phyloP scores from a whole-genome alignment of 2,113 vertebrate species.

The Boleophthalmus pectinirostris region DNA sequence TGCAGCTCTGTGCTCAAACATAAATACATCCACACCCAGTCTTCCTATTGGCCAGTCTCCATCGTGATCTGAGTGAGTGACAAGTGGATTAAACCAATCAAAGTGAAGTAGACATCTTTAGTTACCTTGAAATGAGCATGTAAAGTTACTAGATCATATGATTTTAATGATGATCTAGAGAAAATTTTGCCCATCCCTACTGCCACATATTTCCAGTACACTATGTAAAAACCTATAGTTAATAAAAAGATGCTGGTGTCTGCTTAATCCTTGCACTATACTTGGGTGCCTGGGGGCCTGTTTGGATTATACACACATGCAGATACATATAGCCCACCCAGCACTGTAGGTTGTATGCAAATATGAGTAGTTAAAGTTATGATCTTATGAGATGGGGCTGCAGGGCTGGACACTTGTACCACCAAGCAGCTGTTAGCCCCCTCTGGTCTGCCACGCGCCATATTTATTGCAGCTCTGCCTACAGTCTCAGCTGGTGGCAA shows the following conservation, averaged over 20 bases:
- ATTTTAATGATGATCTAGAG: background rate
- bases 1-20: background rate
- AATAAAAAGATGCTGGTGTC: background rate
- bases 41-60: background rate
- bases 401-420: conserved; percentile 49
- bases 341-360: conserved; percentile 13
- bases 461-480: conserved; percentile 78
- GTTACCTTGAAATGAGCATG: background rate
- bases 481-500: conserved; percentile 72
- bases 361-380: conserved; percentile 19
- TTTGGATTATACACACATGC: conserved; percentile 27
- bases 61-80: background rate
- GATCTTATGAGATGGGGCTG: conserved; percentile 37
- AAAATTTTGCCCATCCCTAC: background rate
- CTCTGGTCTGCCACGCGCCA: conserved; percentile 62
- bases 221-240: conserved; percentile 7
- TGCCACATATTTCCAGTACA: conserved; percentile 14
- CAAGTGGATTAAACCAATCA: background rate
- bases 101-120: background rate
- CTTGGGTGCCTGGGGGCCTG: conserved; percentile 9
- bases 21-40: background rate
- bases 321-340: conserved; percentile 21
- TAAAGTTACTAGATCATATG: background rate
- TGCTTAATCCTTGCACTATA: conserved; percentile 8
- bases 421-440: conserved; percentile 72